phyloP scores from a whole-genome alignment of 1,140 invertebrate species.

The Drosophila sp. region DNA sequence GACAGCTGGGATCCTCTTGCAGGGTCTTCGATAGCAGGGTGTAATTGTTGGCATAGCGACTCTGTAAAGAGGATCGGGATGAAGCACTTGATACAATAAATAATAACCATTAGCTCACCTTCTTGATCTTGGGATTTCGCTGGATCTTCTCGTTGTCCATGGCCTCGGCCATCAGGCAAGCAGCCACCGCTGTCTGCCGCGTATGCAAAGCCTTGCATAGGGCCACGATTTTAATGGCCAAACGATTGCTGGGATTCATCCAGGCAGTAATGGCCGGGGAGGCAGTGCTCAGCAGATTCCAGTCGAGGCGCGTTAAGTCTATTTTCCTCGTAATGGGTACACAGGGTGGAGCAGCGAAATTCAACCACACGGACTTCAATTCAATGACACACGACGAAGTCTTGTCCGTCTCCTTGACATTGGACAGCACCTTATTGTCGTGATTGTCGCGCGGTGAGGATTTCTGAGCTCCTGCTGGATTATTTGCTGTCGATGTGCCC shows the following conservation, averaged over 20 bases:
- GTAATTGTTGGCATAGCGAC: conserved; percentile 92
- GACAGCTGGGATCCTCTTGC: conserved; percentile 97
- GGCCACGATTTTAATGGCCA: conserved; percentile 92
- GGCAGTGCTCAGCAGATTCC: conserved; percentile 97
- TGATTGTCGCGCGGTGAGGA: conserved; percentile 55
- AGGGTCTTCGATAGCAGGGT: conserved; percentile 95
- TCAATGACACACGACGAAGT: conserved; percentile 93
- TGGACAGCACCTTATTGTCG: conserved; percentile 74
- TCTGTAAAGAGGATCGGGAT: conserved; percentile 84
- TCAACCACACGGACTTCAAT: conserved; percentile 96
- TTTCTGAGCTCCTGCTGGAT: conserved; percentile 32
- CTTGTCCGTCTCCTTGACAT: conserved; percentile 82
- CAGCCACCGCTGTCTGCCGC: conserved; percentile 93
- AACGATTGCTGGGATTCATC: conserved; percentile 97
- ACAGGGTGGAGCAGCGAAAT: conserved; percentile 97
- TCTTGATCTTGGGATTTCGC: conserved; percentile 79
- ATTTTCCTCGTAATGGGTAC: conserved; percentile 97
- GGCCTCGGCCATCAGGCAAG: conserved; percentile 97
- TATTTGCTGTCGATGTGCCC: conserved; percentile 26
- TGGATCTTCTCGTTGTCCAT: conserved; percentile 87
- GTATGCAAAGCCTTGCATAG: conserved; percentile 90
- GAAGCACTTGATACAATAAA: not conserved
- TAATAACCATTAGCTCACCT: conserved; percentile 45
- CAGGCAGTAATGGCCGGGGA: conserved; percentile 98
- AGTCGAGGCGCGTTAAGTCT: conserved; percentile 96